phyloP scores from a whole-genome alignment of 2,113 vertebrate genomes.

The Engystomops pustulosus region DNA sequence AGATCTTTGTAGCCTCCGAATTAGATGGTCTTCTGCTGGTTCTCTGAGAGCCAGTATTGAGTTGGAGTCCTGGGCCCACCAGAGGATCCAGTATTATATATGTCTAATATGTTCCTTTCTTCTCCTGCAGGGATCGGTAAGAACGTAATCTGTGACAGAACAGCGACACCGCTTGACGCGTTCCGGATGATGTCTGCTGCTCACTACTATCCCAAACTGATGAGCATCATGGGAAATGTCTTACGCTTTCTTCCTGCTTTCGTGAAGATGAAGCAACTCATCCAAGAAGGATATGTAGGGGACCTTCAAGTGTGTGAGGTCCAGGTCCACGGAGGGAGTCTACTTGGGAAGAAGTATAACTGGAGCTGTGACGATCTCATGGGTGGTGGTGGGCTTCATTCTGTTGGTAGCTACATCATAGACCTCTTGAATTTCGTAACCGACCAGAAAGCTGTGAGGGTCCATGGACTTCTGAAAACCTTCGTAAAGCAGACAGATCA shows the following conservation, averaged over 20 bases:
- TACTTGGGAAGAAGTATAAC: conserved; percentile 97
- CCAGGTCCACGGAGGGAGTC: conserved; percentile 93
- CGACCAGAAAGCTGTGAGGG: conserved; percentile 88
- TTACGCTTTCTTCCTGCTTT: conserved; percentile 94
- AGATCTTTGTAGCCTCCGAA: no score
- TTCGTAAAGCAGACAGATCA: conserved; percentile 97
- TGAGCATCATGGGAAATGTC: conserved; percentile 98
- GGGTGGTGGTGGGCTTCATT: conserved; percentile 96
- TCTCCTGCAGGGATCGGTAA: conserved; percentile 89
- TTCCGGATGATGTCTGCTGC: conserved; percentile 97
- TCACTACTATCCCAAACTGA: conserved; percentile 97
- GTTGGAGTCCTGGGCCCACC: no score
- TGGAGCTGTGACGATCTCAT: conserved; percentile 99
- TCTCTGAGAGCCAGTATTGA: no score
- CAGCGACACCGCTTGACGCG: conserved; percentile 93
- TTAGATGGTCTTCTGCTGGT: no score
- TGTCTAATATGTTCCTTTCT: not conserved
- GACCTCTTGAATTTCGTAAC: conserved; percentile 96
- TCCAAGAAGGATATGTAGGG: conserved; percentile 93
- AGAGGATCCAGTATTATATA: no score
- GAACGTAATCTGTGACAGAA: conserved; percentile 97
- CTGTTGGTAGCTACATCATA: conserved; percentile 97
- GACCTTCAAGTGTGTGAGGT: conserved; percentile 96
- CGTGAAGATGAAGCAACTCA: conserved; percentile 94
- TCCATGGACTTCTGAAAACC: conserved; percentile 95